These are phyloP conservation scores for Hofmannophila pseudospretella DNA, from an alignment of 2,888 invertebrate species.

Conservation along the genomic window DNA sequence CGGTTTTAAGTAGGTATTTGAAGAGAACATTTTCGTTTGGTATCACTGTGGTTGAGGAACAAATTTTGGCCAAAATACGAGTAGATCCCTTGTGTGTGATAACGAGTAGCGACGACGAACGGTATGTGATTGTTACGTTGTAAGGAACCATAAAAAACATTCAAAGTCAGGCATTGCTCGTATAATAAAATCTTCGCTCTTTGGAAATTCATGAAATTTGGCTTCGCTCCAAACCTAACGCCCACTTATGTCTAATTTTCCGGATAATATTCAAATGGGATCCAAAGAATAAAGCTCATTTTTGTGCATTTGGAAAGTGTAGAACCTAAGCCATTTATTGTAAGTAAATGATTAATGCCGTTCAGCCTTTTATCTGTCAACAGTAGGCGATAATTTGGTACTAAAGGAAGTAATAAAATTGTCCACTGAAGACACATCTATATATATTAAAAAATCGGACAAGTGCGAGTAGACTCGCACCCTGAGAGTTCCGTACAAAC, in stretches of 20 bases:
- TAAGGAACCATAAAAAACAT: background rate
- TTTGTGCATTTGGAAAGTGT: too few species aligned
- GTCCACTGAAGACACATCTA: too few species aligned
- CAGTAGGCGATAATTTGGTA: too few species aligned
- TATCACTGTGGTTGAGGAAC: background rate
- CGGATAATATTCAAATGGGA: too few species aligned
- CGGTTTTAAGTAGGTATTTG: background rate
- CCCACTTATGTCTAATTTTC: constrained; percentile 9
- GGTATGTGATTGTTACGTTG: background rate
- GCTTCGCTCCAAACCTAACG: constrained; percentile 9
- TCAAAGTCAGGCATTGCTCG: background rate
- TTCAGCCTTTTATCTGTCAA: too few species aligned
- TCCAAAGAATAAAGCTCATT: too few species aligned
- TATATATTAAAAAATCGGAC: too few species aligned
- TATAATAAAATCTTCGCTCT: background rate
- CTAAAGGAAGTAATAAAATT: too few species aligned
- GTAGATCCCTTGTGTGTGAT: background rate
- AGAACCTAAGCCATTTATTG: too few species aligned
- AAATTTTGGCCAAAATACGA: background rate
- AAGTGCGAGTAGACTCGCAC: too few species aligned
- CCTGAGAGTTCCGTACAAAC: too few species aligned
- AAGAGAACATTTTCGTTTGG: background rate
- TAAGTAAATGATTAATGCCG: too few species aligned
- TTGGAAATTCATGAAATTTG: constrained; percentile 8
- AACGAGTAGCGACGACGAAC: background rate